Conservation (phyloP, 2,113 vertebrate genomes). For the Mesoclemmys tuberculata region DNA sequence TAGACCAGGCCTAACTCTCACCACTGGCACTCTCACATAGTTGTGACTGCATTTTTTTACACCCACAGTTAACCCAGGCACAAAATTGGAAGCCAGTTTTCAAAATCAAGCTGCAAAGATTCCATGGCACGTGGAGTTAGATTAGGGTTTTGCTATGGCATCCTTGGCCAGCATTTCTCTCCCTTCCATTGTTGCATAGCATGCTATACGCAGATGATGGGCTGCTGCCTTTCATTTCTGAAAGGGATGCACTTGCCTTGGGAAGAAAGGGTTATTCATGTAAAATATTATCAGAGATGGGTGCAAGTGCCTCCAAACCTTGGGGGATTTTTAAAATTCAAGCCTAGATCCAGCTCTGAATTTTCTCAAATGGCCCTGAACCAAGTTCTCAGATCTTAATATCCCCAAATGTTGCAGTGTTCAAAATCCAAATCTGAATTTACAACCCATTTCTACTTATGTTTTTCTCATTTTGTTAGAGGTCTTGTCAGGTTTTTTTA, state of each 20-base stretch:
- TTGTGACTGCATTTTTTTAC: background rate
- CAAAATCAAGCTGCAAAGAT: background rate
- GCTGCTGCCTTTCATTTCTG: background rate
- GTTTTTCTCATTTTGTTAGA: constrained; percentile 43
- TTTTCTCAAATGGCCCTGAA: background rate
- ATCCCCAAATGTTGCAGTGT: rapidly evolving
- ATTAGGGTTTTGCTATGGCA: background rate
- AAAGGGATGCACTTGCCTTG: background rate
- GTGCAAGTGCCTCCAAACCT: background rate
- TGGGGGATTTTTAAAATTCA: background rate
- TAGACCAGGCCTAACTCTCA: background rate
- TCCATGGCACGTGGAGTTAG: background rate
- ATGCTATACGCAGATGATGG: background rate
- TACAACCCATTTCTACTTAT: background rate
- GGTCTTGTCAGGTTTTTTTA: constrained; percentile 28
- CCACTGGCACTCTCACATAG: background rate
- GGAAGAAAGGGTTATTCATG: background rate
- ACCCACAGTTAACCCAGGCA: background rate
- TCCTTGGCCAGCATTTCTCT: background rate
- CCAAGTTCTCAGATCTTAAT: background rate
- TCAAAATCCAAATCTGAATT: background rate
- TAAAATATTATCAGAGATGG: background rate
- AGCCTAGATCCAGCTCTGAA: background rate
- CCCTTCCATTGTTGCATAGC: constrained; percentile 2
- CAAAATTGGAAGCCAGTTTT: background rate